Evolutionary conservation across 2,797 vertebrate genomes (phyloP).

Genomic region (Clarias pachynema): DNA sequence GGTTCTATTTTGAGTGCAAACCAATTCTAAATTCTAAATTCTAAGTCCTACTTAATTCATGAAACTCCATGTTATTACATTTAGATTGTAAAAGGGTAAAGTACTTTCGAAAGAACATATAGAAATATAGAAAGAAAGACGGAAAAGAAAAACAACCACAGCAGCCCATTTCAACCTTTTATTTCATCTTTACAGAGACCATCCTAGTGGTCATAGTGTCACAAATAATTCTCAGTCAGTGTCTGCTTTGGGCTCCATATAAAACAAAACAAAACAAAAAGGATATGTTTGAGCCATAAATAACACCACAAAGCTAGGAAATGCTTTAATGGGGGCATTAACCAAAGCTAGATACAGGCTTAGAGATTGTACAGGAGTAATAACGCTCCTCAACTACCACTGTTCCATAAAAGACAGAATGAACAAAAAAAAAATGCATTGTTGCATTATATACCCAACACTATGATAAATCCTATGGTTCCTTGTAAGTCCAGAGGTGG

Average conservation of each 20-base stretch:
- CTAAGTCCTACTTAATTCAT: not conserved
- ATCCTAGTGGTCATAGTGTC: not conserved
- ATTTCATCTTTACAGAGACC: not conserved
- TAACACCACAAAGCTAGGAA: not conserved
- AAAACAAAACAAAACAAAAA: not conserved
- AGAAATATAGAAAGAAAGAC: not conserved
- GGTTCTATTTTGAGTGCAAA: not conserved
- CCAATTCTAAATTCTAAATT: not conserved
- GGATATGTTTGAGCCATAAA: not conserved
- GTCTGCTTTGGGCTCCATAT: not conserved
- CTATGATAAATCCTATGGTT: not conserved
- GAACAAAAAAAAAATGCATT: too few species aligned
- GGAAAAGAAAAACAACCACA: not conserved
- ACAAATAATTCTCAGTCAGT: not conserved
- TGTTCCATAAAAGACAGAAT: not conserved
- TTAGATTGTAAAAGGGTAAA: not conserved
- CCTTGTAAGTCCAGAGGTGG: too few species aligned
- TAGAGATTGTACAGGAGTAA: not conserved
- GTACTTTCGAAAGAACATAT: too few species aligned
- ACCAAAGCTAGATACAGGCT: not conserved
- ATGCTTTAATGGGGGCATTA: not conserved
- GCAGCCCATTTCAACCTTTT: not conserved
- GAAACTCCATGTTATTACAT: not conserved
- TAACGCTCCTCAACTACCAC: not conserved
- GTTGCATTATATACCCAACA: not conserved